phyloP scores from a whole-genome alignment of 2,113 vertebrate genomes.

The Rhea pennata region DNA sequence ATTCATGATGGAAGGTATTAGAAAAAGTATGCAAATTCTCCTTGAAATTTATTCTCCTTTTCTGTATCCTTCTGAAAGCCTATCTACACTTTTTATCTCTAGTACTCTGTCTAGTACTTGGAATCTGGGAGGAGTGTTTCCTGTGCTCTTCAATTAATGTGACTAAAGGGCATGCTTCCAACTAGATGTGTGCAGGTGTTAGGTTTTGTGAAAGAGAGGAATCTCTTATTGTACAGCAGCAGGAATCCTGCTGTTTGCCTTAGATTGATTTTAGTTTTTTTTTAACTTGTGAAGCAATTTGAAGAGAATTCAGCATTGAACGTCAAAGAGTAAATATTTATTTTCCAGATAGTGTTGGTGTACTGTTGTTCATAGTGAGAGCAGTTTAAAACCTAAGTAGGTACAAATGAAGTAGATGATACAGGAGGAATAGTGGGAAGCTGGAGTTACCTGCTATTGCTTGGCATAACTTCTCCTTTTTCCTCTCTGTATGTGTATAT shows the following conservation, averaged over 20 bases:
- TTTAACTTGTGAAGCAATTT: not conserved
- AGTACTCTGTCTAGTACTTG: too few species aligned
- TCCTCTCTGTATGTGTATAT: not conserved
- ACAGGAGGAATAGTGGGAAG: not conserved
- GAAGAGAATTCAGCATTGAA: not conserved
- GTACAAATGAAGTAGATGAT: not conserved
- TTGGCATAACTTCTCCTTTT: not conserved
- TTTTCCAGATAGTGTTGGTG: not conserved
- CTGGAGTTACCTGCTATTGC: not conserved
- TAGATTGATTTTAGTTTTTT: not conserved
- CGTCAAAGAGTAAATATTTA: not conserved
- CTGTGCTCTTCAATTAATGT: not conserved
- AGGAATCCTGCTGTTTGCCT: not conserved
- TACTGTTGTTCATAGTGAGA: not conserved
- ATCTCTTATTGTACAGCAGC: not conserved
- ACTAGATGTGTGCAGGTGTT: not conserved
- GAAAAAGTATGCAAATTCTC: not conserved
- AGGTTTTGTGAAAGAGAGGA: not conserved
- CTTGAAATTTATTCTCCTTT: not conserved
- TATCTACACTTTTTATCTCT: too few species aligned
- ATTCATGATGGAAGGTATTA: not conserved
- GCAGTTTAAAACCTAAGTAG: not conserved
- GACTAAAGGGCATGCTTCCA: not conserved
- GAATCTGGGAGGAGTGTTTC: not conserved
- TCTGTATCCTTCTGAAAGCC: not conserved